phyloP scores from a whole-genome alignment of 2,113 vertebrate species.

The Sinocyclocheilus maitianheensis region DNA sequence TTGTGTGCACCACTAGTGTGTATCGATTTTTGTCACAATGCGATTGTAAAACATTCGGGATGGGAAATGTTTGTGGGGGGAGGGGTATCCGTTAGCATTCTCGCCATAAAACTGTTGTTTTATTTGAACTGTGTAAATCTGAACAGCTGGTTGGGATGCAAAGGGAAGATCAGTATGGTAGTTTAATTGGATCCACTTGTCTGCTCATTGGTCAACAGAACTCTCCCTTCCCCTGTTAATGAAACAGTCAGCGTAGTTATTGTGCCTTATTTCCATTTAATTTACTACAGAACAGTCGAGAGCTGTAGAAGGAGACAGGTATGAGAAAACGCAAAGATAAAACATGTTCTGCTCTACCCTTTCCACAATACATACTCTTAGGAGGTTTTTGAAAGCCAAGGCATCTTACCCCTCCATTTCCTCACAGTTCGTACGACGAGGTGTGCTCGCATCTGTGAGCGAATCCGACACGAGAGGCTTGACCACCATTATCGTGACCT shows the following conservation, averaged over 20 bases:
- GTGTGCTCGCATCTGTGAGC: slow-evolving; percentile 67
- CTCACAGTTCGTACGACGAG: slow-evolving; percentile 67
- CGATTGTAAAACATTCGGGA: slow-evolving; percentile 70
- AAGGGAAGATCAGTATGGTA: slow-evolving; percentile 69
- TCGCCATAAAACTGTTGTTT: slow-evolving; percentile 61
- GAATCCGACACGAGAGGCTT: slow-evolving; percentile 75
- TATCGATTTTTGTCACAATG: slow-evolving; percentile 79
- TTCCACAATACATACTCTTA: neutral
- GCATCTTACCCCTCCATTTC: slow-evolving; percentile 13
- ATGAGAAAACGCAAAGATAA: neutral
- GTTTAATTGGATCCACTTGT: slow-evolving; percentile 72
- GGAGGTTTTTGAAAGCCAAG: slow-evolving; percentile 1
- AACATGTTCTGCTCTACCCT: slow-evolving; percentile 17
- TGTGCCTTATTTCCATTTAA: slow-evolving; percentile 97
- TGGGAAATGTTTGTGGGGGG: neutral
- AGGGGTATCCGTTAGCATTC: slow-evolving; percentile 43
- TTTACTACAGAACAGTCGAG: slow-evolving; percentile 77
- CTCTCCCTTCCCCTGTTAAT: slow-evolving; percentile 43
- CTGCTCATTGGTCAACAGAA: slow-evolving; percentile 64
- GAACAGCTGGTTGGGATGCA: slow-evolving; percentile 65
- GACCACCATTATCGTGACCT: slow-evolving; percentile 77
- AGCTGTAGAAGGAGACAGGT: slow-evolving; percentile 62
- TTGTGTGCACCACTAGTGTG: slow-evolving; percentile 77
- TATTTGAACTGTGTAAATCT: slow-evolving; percentile 62
- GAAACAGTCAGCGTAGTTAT: slow-evolving; percentile 86